These are phyloP conservation scores for Acrocephalus kingi DNA, from an alignment of 2,113 vertebrate species.

Conservation along the genomic window DNA sequence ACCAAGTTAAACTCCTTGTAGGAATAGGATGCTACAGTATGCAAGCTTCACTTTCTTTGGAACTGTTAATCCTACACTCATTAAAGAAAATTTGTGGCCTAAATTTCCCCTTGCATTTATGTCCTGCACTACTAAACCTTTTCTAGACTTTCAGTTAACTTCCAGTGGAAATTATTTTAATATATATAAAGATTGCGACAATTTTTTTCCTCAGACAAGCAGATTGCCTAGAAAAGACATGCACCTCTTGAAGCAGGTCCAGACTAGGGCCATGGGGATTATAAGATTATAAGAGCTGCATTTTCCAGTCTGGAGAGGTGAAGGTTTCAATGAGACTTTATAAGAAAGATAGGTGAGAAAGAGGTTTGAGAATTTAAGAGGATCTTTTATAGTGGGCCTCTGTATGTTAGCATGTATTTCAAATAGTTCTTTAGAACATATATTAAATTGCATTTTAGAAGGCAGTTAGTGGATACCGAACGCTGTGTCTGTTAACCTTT, in stretches of 20 bases:
- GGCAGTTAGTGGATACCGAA: no score
- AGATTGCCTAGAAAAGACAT: neutral
- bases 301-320: neutral
- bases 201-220: neutral
- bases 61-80: neutral
- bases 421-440: no score
- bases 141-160: neutral
- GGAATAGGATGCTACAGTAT: neutral
- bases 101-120: neutral
- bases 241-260: neutral
- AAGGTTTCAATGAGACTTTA: neutral
- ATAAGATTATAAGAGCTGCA: neutral
- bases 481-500: no score
- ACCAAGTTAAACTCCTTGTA: neutral
- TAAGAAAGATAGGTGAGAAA: neutral
- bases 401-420: no score
- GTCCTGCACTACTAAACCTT: neutral
- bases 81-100: neutral
- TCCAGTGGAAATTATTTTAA: neutral
- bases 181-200: neutral
- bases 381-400: no score
- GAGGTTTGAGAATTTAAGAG: no score
- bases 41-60: neutral
- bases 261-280: neutral
- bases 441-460: no score